Evolutionary conservation across 1,140 invertebrate species (phyloP).

Genomic region (Vanessa atalanta): DNA sequence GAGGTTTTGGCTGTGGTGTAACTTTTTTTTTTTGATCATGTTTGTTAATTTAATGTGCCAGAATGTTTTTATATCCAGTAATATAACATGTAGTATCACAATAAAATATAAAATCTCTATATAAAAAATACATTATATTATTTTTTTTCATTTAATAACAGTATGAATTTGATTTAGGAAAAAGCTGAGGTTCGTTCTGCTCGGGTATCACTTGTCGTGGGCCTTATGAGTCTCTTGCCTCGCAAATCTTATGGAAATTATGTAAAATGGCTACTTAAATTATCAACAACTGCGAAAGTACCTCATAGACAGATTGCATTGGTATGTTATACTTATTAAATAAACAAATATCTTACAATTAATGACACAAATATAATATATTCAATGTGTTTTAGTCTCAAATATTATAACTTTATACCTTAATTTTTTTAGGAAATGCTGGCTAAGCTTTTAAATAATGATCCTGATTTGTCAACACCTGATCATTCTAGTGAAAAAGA

Average conservation of each 20-base stretch:
- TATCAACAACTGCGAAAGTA: slow-evolving; percentile 65
- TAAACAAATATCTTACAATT: not conserved
- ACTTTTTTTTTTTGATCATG: too few relatives aligned
- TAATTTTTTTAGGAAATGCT: slow-evolving; percentile 50
- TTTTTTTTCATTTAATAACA: not conserved
- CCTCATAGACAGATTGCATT: slow-evolving; percentile 67
- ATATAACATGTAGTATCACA: too few relatives aligned
- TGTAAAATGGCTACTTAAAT: slow-evolving; percentile 69
- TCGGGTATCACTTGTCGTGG: slow-evolving; percentile 58
- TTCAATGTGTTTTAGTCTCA: not conserved
- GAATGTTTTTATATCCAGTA: too few relatives aligned
- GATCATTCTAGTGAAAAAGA: slow-evolving; percentile 17
- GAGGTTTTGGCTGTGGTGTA: too few relatives aligned
- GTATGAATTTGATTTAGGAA: slow-evolving; percentile 50
- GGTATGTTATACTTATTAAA: slow-evolving; percentile 43
- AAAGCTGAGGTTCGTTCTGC: slow-evolving; percentile 61
- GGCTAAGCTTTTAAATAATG: slow-evolving; percentile 54
- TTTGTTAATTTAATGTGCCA: too few relatives aligned
- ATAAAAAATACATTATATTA: too few relatives aligned
- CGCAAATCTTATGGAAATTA: slow-evolving; percentile 55
- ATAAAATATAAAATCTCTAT: too few relatives aligned
- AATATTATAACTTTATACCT: too few relatives aligned
- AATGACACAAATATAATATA: not conserved
- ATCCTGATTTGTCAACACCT: slow-evolving; percentile 46
- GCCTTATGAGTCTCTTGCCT: slow-evolving; percentile 66